Conservation (phyloP, 2,113 vertebrate genomes). For the Vombatus ursinus region DNA sequence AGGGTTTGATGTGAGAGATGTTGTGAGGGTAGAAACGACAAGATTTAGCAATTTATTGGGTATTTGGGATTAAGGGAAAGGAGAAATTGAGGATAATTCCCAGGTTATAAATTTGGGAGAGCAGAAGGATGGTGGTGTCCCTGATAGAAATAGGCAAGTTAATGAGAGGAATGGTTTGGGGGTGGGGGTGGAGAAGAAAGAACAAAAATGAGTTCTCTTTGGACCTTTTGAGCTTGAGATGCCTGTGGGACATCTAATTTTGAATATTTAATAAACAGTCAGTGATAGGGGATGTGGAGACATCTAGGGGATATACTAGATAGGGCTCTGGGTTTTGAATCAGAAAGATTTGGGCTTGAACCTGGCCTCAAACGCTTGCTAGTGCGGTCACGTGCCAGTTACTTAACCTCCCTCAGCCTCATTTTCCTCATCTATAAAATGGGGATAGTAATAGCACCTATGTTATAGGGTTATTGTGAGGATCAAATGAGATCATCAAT, state of each 20-base stretch:
- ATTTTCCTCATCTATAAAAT: not conserved
- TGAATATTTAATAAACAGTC: not conserved
- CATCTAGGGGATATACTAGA: not conserved
- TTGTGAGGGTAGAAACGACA: not conserved
- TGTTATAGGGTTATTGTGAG: not conserved
- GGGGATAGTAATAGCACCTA: slow-evolving; percentile 1
- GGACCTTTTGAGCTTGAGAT: not conserved
- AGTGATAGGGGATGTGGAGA: not conserved
- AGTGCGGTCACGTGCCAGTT: not conserved
- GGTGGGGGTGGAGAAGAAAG: not conserved
- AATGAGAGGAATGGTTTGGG: not conserved
- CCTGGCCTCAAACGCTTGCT: not conserved
- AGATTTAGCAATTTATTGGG: not conserved
- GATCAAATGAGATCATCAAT: not conserved
- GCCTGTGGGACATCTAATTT: not conserved
- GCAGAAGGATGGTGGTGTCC: not conserved
- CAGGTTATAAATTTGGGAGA: not conserved
- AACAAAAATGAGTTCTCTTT: not conserved
- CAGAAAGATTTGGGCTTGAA: not conserved
- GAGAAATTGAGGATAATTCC: not conserved
- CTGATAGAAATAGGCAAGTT: not conserved
- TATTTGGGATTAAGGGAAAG: not conserved
- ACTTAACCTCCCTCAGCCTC: slow-evolving; percentile 13
- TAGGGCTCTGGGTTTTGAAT: not conserved
- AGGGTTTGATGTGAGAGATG: not conserved